Conservation (phyloP, 2,797 vertebrate species). For the Etheostoma perlongum region DNA sequence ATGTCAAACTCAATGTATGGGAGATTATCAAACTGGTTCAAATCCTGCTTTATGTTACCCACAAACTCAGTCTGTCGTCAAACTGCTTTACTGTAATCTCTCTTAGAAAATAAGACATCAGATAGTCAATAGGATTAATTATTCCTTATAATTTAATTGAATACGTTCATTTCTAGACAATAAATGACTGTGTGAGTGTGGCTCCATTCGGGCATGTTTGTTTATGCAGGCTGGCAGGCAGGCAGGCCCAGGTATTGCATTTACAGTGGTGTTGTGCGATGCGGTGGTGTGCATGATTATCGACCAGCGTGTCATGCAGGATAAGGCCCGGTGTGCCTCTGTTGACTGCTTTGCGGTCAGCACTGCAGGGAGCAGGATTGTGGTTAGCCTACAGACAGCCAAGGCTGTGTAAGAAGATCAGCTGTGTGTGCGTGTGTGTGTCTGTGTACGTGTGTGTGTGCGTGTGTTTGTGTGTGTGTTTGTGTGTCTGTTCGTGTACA, state of each 20-base stretch:
- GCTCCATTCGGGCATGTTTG: constrained; percentile 68
- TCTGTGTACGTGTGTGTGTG: constrained; percentile 20
- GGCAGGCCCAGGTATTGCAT: constrained; percentile 73
- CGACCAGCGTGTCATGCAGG: constrained; percentile 85
- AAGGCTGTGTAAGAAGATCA: constrained; percentile 82
- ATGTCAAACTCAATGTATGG: not conserved
- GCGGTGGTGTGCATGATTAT: constrained; percentile 82
- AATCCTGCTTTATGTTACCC: not conserved
- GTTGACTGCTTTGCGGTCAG: constrained; percentile 89
- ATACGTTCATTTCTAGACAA: too few species aligned
- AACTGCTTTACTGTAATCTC: constrained; percentile 3
- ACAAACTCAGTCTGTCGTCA: not conserved
- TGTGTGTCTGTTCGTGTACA: not conserved
- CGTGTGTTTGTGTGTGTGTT: constrained; percentile 16
- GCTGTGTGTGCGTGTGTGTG: constrained; percentile 62
- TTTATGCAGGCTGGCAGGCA: constrained; percentile 58
- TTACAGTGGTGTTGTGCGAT: constrained; percentile 79
- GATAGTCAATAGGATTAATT: constrained; percentile 1
- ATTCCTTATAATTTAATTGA: too few species aligned
- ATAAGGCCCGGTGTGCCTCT: constrained; percentile 83
- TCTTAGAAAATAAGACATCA: not conserved
- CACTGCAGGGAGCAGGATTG: constrained; percentile 85
- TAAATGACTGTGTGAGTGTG: constrained; percentile 32
- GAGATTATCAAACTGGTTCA: not conserved
- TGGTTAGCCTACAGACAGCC: constrained; percentile 83